Evolutionary conservation across 1,140 invertebrate genomes (phyloP).

Genomic region (Diploscapter pachys): DNA sequence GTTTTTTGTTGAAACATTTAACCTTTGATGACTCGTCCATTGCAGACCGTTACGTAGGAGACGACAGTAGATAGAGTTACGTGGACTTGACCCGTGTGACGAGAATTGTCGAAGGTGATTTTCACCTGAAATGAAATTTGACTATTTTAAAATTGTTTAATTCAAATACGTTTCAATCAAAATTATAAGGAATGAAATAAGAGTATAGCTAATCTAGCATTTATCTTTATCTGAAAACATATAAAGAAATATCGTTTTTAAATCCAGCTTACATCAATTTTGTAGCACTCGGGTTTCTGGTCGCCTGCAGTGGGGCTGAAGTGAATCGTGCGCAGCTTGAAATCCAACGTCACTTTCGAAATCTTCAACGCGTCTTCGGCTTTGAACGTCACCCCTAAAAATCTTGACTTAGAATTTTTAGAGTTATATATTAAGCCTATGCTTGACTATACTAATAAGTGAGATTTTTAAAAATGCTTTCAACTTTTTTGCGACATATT

Average conservation of each 20-base stretch:
- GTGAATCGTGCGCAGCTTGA: constrained; percentile 48
- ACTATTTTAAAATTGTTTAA: too few species aligned
- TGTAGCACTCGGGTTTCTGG: constrained; percentile 57
- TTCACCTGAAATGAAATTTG: constrained; percentile 62
- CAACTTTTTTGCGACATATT: too few species aligned
- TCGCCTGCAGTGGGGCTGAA: constrained; percentile 43
- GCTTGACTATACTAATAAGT: too few species aligned
- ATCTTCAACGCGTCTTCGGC: constrained; percentile 54
- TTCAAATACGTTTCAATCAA: too few species aligned
- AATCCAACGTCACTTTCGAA: constrained; percentile 47
- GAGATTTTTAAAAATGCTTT: too few species aligned
- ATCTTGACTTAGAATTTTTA: too few species aligned
- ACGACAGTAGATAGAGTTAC: constrained; percentile 75
- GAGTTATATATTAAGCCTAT: too few species aligned
- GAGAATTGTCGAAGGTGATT: constrained; percentile 76
- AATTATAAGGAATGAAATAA: too few species aligned
- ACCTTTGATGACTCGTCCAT: constrained; percentile 54
- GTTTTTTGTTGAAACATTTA: neutral
- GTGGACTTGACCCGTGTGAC: constrained; percentile 90
- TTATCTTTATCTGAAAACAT: too few species aligned
- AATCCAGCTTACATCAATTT: constrained; percentile 37
- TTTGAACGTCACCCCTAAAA: constrained; percentile 49
- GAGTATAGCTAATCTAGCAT: too few species aligned
- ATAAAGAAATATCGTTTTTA: too few species aligned
- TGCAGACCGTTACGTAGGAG: constrained; percentile 69